Evolutionary conservation across 2,113 vertebrate genomes (phyloP), one percentile per base, ranked within the genome.

Genomic region (Dermatemys mawii): DNA sequence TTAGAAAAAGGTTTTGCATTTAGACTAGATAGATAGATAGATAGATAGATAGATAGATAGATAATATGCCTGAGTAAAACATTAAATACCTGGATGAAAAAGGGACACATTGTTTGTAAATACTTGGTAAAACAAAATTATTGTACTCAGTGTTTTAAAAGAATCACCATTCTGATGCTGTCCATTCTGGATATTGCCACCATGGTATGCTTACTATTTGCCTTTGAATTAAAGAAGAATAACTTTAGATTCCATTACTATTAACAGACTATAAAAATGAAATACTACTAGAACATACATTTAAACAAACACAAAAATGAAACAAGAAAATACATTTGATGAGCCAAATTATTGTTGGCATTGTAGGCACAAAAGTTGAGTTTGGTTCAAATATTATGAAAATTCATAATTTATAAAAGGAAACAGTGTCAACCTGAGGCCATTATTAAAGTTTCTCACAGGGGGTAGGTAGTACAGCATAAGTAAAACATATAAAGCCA

Each of bases 1-100:
- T 73, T 90, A 63, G 49, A 78, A 93, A 83, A 70, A 55, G 87
- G 85, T 90, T 90, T 83, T 93, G 55, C 80, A 81, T 84, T 67
- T 89, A 83, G 51, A 21, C 21, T 19, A 51, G 50, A 51, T 51
- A 51, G 17, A 51, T 50, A 50, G 48, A 49, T 12, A 49, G 49
- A 49, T 49, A 49, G 48, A 49, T 50, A 50, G 50, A 50, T 50
- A 51, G 50, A 51, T 27, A 55, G 22, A 24, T 55, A 55, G 10
- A 55, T 9, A 57, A 6, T 57, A 14, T 60, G 29, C 9, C 17
- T 41, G 38, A 73, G 67, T 73, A 41, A 73, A 41, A 73, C 21
- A 73, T 22, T 11, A 38, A 73, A 73, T 38, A 73, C 16, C 21
- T 73, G 67, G 41, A n/a, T 73, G 38, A 73, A 22, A 38, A 75